Evolutionary conservation across 2,797 vertebrate genomes (phyloP), one percentile per base, ranked within the genome.

Genomic region (Apogon talboti): DNA sequence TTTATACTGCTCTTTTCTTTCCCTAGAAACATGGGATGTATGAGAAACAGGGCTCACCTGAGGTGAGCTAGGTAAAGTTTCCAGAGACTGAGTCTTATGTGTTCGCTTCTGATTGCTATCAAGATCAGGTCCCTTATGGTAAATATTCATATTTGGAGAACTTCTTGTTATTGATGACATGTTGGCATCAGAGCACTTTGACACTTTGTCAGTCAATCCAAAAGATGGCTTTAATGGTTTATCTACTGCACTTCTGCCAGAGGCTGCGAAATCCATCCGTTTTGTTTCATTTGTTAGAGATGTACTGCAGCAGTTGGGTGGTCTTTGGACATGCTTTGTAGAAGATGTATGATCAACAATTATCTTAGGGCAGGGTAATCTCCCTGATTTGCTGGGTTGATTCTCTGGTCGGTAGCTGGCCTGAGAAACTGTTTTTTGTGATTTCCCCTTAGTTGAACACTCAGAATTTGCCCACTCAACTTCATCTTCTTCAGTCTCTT

Each of bases 181-280:
- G 1, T 76, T 71, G 4, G 38, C 43, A n/a, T 66, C 42, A 79
- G 91, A 73, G 64, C 54, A 49, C 2, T 89, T 90, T 33, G 85
- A 57, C 70, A 84, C 87, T 70, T 64, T 41, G 9, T 52, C 13
- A 40, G 67, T 40, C 12, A 28, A 30, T 19, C 47, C 47, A 57
- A 42, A 4, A 55, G 66, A 57, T 2, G 5, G 67, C 76, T 84
- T 88, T 74, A 78, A 91, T 84, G 73, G 64, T 45, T 47, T 24
- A 62, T 90, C 87, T 47, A 79, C 30, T 49, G 87, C 76, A n/a
- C 74, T 83, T 87, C 92, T 94, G 55, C 88, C 86, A 59, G 93
- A 76, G 0, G 77, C 46, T 61, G 41, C 40, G 51, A 55, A 10
- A 41, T 44, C 21, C 48, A 51, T 61, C 69, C 71, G 67, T 14